These are phyloP conservation scores for Pogona vitticeps DNA, from an alignment of 2,113 vertebrate species.

Conservation along the genomic window DNA sequence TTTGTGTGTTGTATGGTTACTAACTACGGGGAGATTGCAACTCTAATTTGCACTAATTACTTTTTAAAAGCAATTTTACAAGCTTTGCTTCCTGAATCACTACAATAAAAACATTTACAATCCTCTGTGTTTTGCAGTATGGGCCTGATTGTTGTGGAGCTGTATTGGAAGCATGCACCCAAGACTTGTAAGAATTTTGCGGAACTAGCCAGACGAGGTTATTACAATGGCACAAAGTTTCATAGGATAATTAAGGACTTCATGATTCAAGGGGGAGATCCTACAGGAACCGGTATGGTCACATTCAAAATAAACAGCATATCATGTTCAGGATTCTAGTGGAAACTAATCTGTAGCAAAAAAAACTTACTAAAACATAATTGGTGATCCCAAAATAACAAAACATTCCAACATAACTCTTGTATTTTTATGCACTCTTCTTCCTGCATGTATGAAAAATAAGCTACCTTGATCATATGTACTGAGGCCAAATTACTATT, in stretches of 20 bases:
- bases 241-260: slow-evolving; percentile 95
- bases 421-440: neutral
- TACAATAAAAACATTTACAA: neutral
- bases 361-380: neutral
- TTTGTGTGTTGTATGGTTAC: too few relatives aligned
- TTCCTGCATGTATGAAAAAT: neutral
- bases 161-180: slow-evolving; percentile 94
- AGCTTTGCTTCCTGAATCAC: neutral
- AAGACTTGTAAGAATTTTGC: slow-evolving; percentile 95
- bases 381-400: neutral
- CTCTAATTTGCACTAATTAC: neutral
- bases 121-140: slow-evolving; percentile 77
- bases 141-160: slow-evolving; percentile 87
- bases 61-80: neutral
- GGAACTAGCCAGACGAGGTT: slow-evolving; percentile 88
- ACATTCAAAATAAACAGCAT: too few relatives aligned
- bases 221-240: slow-evolving; percentile 93
- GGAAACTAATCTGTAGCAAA: neutral
- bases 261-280: slow-evolving; percentile 97
- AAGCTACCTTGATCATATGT: neutral
- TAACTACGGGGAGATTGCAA: neutral
- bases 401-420: neutral
- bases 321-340: neutral
- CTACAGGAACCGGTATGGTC: slow-evolving; percentile 89
- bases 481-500: neutral